Conservation (phyloP, 1,140 invertebrate species). For the Drosophila gunungcola region DNA sequence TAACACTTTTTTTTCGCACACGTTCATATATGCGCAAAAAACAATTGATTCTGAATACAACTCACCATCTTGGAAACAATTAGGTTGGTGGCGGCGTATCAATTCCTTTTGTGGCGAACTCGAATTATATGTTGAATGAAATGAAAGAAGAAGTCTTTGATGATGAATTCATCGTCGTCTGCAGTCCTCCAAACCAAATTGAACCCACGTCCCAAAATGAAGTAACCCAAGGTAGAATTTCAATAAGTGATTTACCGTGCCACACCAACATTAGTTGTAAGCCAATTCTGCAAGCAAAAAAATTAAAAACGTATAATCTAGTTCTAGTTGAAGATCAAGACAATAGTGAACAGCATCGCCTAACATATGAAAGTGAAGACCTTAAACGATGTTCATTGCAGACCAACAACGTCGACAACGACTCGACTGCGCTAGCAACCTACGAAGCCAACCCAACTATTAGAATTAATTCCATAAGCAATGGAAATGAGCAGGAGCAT, state of each 20-base stretch:
- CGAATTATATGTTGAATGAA: conserved; percentile 33
- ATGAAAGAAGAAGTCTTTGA: conserved; percentile 28
- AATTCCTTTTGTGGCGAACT: conserved; percentile 32
- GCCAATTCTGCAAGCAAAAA: conserved; percentile 27
- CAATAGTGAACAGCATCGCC: conserved; percentile 52
- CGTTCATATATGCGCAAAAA: conserved; percentile 16
- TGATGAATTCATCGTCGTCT: conserved; percentile 69
- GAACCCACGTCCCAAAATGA: conserved; percentile 3
- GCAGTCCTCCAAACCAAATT: conserved; percentile 46
- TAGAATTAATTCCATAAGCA: conserved; percentile 38
- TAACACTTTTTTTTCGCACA: conserved; percentile 6
- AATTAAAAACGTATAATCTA: conserved; percentile 47
- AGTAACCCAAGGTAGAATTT: conserved; percentile 18
- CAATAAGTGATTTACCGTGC: conserved; percentile 2
- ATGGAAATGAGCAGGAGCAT: conserved; percentile 35
- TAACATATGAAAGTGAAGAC: conserved; percentile 66
- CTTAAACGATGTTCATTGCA: conserved; percentile 72
- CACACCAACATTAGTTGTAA: conserved; percentile 44
- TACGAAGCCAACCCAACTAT: conserved; percentile 43
- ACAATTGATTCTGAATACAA: conserved; percentile 9
- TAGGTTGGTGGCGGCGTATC: conserved; percentile 59
- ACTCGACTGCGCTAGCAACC: conserved; percentile 55
- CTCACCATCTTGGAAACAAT: conserved; percentile 35
- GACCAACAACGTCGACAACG: conserved; percentile 66
- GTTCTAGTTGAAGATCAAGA: conserved; percentile 49